These are phyloP conservation scores for Reticulitermes lucifugus DNA, from an alignment of 2,888 invertebrate genomes.

Conservation along the genomic window DNA sequence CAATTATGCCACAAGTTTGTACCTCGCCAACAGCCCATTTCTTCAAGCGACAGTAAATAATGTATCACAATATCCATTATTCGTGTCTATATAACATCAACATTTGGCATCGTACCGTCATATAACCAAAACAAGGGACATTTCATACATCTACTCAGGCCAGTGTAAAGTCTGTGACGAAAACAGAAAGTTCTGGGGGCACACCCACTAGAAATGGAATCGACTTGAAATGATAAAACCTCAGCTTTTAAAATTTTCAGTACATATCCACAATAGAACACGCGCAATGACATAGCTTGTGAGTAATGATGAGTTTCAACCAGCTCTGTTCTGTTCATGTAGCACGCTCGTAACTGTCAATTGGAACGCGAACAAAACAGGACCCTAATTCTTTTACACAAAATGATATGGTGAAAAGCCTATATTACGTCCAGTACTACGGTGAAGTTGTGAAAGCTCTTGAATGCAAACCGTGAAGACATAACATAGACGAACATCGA, in stretches of 20 bases:
- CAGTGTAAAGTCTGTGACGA: too few relatives aligned
- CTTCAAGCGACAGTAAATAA: too few relatives aligned
- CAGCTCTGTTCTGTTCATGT: background rate
- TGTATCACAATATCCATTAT: too few relatives aligned
- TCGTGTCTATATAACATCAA: background rate
- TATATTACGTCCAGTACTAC: background rate
- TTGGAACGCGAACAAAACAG: background rate
- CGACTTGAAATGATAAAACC: background rate
- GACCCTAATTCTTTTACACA: background rate
- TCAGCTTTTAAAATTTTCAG: background rate
- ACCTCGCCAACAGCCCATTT: too few relatives aligned
- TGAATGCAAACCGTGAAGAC: background rate
- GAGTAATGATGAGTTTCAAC: too few relatives aligned
- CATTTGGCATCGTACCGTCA: background rate
- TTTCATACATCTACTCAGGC: too few relatives aligned
- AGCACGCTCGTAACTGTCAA: background rate
- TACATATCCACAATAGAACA: background rate
- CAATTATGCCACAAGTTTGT: too few relatives aligned
- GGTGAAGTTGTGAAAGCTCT: slow-evolving; percentile 4
- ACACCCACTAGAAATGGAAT: background rate
- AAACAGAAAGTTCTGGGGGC: too few relatives aligned
- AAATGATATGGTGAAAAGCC: slow-evolving; percentile 10
- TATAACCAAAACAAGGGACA: too few relatives aligned
- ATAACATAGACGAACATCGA: background rate
- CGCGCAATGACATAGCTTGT: background rate